phyloP scores from a whole-genome alignment of 1,140 invertebrate genomes.

The Phortica variegata region DNA sequence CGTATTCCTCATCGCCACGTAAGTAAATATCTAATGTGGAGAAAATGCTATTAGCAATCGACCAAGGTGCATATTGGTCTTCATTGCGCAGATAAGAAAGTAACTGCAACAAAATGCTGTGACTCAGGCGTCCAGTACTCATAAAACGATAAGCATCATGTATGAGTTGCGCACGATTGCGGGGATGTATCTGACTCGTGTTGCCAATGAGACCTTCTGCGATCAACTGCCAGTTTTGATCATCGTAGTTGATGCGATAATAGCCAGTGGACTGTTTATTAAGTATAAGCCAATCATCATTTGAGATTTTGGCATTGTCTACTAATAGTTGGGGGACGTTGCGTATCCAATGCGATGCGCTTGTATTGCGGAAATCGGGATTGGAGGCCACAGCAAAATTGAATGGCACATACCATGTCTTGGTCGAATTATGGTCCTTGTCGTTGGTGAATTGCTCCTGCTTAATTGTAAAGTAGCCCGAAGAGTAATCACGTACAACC shows the following conservation, averaged over 20 bases:
- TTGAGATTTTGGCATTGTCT: conserved; percentile 1
- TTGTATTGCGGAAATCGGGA: conserved; percentile 57
- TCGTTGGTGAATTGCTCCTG: conserved; percentile 55
- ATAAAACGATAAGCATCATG: conserved; percentile 63
- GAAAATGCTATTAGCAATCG: conserved; percentile 44
- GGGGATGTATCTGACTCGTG: conserved; percentile 61
- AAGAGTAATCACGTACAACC: conserved; percentile 57
- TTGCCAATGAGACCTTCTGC: conserved; percentile 55
- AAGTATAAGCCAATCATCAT: conserved; percentile 60
- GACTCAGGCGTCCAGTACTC: conserved; percentile 35
- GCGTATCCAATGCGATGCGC: conserved; percentile 26
- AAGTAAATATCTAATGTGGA: conserved; percentile 42
- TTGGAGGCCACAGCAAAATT: conserved; percentile 58
- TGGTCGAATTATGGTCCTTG: conserved; percentile 26
- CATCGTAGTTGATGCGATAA: conserved; percentile 65
- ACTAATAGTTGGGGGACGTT: conserved; percentile 22
- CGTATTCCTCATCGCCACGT: conserved; percentile 24
- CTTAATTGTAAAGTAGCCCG: conserved; percentile 38
- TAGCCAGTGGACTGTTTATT: conserved; percentile 64
- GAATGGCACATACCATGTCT: conserved; percentile 61
- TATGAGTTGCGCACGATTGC: conserved; percentile 74
- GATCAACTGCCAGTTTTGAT: conserved; percentile 61
- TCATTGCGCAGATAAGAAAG: conserved; percentile 59
- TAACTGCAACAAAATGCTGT: conserved; percentile 53
- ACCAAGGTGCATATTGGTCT: conserved; percentile 59